phyloP scores from a whole-genome alignment of 2,797 vertebrate species.

The Trichosurus vulpecula region DNA sequence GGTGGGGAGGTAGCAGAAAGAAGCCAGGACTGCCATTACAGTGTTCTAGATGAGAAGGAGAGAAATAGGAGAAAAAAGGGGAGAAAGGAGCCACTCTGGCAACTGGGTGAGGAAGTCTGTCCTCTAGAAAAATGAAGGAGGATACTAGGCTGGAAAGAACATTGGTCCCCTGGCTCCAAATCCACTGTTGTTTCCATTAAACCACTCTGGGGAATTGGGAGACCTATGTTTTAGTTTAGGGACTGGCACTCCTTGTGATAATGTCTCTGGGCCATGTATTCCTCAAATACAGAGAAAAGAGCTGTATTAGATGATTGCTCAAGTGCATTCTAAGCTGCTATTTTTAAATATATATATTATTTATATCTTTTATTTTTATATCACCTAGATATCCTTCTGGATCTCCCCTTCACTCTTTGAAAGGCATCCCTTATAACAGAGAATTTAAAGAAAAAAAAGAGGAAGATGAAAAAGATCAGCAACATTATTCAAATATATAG shows the following conservation, averaged over 20 bases:
- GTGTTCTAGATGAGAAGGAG: neutral
- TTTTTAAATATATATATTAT: neutral
- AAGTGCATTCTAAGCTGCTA: neutral
- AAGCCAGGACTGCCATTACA: fast-evolving
- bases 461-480: neutral
- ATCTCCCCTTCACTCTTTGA: neutral
- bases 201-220: neutral
- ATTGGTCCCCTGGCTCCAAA: neutral
- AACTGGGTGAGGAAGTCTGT: neutral
- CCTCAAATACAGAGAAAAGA: neutral
- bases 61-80: neutral
- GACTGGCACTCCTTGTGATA: neutral
- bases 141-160: neutral
- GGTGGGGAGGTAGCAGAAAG: neutral
- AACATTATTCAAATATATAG: neutral
- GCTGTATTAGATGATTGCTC: neutral
- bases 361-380: neutral
- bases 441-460: neutral
- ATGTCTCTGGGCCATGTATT: neutral
- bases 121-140: neutral
- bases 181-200: neutral
- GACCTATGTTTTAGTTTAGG: neutral
- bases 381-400: neutral
- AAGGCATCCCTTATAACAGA: neutral
- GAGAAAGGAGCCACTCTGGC: neutral